phyloP scores from a whole-genome alignment of 1,140 invertebrate species.

The Tetragnatha versicolor region DNA sequence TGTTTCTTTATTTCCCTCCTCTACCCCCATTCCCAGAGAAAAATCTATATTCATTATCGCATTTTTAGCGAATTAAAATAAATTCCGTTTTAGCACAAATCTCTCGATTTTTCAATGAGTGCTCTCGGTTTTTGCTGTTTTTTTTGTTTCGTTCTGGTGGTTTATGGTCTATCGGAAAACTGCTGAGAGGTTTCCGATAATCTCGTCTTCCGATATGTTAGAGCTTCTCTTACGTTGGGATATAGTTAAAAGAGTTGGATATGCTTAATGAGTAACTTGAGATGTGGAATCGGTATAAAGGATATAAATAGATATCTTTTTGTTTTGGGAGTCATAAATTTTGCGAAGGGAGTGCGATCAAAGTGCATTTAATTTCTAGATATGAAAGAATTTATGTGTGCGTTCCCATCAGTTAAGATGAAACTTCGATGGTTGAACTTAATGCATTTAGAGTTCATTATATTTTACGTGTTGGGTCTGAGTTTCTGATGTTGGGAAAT shows the following conservation, averaged over 20 bases:
- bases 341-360: too few species aligned
- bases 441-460: too few species aligned
- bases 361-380: too few species aligned
- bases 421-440: too few species aligned
- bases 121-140: not conserved
- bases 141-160: not conserved
- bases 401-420: too few species aligned
- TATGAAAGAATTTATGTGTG: too few species aligned
- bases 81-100: slow-evolving; percentile 28
- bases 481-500: too few species aligned
- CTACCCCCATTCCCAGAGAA: not conserved
- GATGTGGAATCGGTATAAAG: too few species aligned
- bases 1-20: not conserved
- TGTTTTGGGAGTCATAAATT: too few species aligned
- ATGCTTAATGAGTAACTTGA: too few species aligned
- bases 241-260: not conserved
- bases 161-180: not conserved
- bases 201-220: not conserved
- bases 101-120: slow-evolving; percentile 8
- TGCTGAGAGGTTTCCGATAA: not conserved
- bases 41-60: slow-evolving; percentile 45
- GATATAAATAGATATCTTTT: too few species aligned
- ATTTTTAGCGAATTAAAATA: slow-evolving; percentile 40
- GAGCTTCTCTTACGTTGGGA: not conserved
- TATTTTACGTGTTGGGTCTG: too few species aligned